Percentiles rank a stretch among this genome's conserved stretches.
These are phyloP conservation scores for Lacanobia wlatinum DNA, from an alignment of 2,888 invertebrate genomes.

Conservation along the genomic window DNA sequence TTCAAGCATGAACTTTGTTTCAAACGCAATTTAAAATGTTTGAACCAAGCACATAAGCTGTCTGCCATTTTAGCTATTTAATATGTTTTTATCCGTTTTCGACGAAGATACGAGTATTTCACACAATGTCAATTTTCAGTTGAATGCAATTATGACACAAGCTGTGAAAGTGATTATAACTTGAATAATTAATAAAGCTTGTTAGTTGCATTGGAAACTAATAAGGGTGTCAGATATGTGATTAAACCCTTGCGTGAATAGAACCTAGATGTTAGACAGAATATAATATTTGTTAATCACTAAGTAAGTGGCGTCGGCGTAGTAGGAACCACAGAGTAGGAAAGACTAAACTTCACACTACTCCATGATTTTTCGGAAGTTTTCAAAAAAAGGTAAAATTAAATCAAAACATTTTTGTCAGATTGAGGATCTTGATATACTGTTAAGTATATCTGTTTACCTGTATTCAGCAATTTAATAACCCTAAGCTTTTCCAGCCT, in stretches of 20 bases:
- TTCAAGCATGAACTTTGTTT: slow-evolving; percentile 61
- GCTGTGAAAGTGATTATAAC: slow-evolving; percentile 58
- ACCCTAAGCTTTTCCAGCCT: no score
- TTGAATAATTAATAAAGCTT: slow-evolving; percentile 51
- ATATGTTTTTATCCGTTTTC: slow-evolving; percentile 1
- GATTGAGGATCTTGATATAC: neutral
- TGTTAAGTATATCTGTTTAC: no score
- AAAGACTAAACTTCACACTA: slow-evolving; percentile 2
- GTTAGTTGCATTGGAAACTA: slow-evolving; percentile 45
- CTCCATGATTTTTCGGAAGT: neutral
- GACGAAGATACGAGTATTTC: neutral
- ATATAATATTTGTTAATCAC: slow-evolving; percentile 55
- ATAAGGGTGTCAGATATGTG: slow-evolving; percentile 38
- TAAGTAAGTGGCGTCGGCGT: slow-evolving; percentile 16
- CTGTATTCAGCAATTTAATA: neutral
- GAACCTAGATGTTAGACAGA: slow-evolving; percentile 42
- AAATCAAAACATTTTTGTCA: no score
- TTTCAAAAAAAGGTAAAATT: neutral
- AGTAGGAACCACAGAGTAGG: slow-evolving; percentile 9
- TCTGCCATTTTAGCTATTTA: slow-evolving; percentile 32
- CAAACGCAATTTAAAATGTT: slow-evolving; percentile 40
- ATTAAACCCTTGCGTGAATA: slow-evolving; percentile 41
- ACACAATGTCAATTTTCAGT: slow-evolving; percentile 4
- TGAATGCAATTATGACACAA: slow-evolving; percentile 29
- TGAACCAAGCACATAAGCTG: slow-evolving; percentile 15